Evolutionary conservation across 2,888 invertebrate species (phyloP).

Genomic region (Bugulina stolonifera): DNA sequence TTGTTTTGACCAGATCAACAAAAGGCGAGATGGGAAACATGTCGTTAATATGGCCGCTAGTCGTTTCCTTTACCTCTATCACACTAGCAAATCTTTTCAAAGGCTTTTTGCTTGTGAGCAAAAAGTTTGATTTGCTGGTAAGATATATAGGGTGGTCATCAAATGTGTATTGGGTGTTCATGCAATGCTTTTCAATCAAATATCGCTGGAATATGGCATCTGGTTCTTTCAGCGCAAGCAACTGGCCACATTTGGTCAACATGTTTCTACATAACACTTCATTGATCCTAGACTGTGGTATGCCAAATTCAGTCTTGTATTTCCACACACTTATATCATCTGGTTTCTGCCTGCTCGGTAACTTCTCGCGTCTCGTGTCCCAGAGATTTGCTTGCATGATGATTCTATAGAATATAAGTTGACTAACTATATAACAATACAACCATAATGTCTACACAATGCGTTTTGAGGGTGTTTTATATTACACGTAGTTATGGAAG

Average conservation of each 20-base stretch:
- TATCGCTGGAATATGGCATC: not conserved
- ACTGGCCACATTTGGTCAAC: not conserved
- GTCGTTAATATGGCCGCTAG: conserved; percentile 60
- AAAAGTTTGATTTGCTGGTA: not conserved
- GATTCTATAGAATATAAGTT: too few relatives aligned
- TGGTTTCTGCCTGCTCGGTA: conserved; percentile 68
- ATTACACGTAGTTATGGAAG: too few relatives aligned
- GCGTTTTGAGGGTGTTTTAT: too few relatives aligned
- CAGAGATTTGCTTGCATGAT: conserved; percentile 53
- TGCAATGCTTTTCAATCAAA: not conserved
- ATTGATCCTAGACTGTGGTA: conserved; percentile 62
- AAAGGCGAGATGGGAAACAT: conserved; percentile 70
- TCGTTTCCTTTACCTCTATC: not conserved
- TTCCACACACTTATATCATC: conserved; percentile 65
- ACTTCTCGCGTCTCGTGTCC: conserved; percentile 72
- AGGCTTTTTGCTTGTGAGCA: not conserved
- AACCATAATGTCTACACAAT: too few relatives aligned
- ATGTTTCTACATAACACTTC: not conserved
- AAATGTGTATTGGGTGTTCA: conserved; percentile 11
- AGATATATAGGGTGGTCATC: conserved; percentile 11
- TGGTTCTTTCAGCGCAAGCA: not conserved
- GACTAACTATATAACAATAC: too few relatives aligned
- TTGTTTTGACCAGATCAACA: conserved; percentile 58
- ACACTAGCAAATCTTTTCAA: not conserved
- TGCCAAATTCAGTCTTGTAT: conserved; percentile 61